Base-by-base conservation (phyloP, 2,888 invertebrate genomes). In the Suillia variegata region DNA sequence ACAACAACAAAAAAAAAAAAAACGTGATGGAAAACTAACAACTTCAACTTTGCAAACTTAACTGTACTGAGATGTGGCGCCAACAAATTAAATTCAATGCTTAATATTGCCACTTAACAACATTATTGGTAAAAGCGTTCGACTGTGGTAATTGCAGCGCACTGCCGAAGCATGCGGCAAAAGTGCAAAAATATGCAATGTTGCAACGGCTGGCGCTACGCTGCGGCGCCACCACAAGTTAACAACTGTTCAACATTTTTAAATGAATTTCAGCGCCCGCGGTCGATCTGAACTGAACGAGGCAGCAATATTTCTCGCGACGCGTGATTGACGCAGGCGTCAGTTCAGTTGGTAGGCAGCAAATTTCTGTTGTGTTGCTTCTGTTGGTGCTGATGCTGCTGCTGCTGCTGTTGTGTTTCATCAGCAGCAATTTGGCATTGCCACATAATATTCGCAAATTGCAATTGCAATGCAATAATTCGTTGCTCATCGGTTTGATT, bases 391-490 rank as follows among this genome's bases (percentile, higher is more conserved):
- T n/a, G n/a, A n/a, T n/a, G n/a, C n/a, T n/a, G n/a, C n/a, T n/a
- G n/a, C n/a, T n/a, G n/a, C n/a, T 26, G 26, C 26, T 26, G 5
- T 26, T 5, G 6, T 15, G 50, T 15, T n/a, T 24, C 50, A 51
- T 15, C 50, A 34, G 3, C 51, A 6, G 45, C 45, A 17, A 45
- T 45, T 45, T 45, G 17, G 45, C 45, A 45, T 45, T 45, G 45
- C 45, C 17, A 45, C 34, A 52, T 34, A 52, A 52, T 52, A 34
- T 52, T 34, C 20, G 31, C 21, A 52, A 52, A 52, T 52, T 52
- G 52, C 34, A 52, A 34, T 52, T 33, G 52, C 18, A 52, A 45
- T n/a, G 34, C 52, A 34, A 52, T 20, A 52, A 33, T 52, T 51
- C 31, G 31, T 15, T 31, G 31, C 50, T 51, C 31, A 5, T 31